phyloP scores from a whole-genome alignment of 2,113 vertebrate genomes.

The Petrocephalus zakoni region DNA sequence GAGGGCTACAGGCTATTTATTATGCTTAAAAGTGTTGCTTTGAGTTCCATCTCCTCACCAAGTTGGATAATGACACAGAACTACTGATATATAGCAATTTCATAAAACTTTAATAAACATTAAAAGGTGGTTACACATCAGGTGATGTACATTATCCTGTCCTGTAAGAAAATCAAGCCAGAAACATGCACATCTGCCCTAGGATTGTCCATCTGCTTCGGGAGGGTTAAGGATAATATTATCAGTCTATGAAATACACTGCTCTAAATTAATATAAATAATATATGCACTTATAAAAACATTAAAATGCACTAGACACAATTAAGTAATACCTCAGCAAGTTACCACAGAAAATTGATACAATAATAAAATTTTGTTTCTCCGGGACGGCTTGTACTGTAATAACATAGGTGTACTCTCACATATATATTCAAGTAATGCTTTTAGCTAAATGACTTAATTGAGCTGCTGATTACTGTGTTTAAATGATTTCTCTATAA shows the following conservation, averaged over 20 bases:
- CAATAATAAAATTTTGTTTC: background rate
- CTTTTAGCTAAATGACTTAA: background rate
- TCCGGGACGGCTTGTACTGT: background rate
- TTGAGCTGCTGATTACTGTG: background rate
- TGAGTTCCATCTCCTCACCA: background rate
- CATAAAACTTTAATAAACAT: background rate
- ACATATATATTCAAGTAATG: background rate
- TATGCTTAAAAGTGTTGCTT: background rate
- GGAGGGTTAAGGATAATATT: background rate
- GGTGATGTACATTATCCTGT: background rate
- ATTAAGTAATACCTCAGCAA: background rate
- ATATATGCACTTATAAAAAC: background rate
- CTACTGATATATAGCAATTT: background rate
- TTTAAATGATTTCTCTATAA: background rate
- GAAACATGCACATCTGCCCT: too few species aligned
- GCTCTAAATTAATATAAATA: background rate
- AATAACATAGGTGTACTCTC: background rate
- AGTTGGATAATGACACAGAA: background rate
- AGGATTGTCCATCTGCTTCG: too few species aligned
- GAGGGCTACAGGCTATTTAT: background rate
- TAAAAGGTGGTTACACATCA: background rate
- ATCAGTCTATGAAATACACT: background rate
- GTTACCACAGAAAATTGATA: background rate
- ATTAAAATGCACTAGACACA: background rate
- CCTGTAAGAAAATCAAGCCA: too few species aligned